Evolutionary conservation across 2,797 vertebrate species (phyloP), one percentile per base, ranked within the genome.

Genomic region (Iguana delicatissima): DNA sequence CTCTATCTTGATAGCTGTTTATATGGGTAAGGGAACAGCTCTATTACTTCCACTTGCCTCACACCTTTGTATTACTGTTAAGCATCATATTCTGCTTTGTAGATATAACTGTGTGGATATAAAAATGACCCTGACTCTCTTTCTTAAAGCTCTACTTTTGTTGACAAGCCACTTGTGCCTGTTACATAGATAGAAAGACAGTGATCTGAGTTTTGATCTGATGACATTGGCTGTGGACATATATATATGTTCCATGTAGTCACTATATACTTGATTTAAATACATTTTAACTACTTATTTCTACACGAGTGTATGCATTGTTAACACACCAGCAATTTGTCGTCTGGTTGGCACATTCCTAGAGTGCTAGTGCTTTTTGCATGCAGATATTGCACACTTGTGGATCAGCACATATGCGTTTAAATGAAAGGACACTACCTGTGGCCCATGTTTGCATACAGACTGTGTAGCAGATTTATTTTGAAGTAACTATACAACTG

Each of bases 131-230:
- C 3, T 8, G 22, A 22, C n/a, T 38, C 35, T 4, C 16, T 62
- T 10, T 52, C 29, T 29, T n/a, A 74, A 87, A 62, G 84, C 80
- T 87, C 16, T 22, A 35, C 74, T 46, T 76, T 87, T 46, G 32
- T 35, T 38, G 72, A 73, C 42, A 35, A 57, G 52, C n/a, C 52
- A 42, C 64, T 84, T 79, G 8, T 77, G 72, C 35, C 77, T 87
- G 59, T 87, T 87, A 77, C n/a, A 83, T 84, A 46, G 35, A 20
- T 84, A 77, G 69, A 50, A 91, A 83, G 52, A 29, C 35, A 42
- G 62, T 84, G 84, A 84, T 69, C 46, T 29, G 50, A 88, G 29
- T 77, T 24, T 88, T 84, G 35, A 84, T 87, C 84, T 84, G 46
- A 35, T n/a, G 46, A 18, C 10, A n/a, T 57, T 35, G 74, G 50